Percentiles rank a stretch among this genome's conserved stretches.
phyloP scores from a whole-genome alignment of 2,888 invertebrate genomes.

The Pyrgus malvae region DNA sequence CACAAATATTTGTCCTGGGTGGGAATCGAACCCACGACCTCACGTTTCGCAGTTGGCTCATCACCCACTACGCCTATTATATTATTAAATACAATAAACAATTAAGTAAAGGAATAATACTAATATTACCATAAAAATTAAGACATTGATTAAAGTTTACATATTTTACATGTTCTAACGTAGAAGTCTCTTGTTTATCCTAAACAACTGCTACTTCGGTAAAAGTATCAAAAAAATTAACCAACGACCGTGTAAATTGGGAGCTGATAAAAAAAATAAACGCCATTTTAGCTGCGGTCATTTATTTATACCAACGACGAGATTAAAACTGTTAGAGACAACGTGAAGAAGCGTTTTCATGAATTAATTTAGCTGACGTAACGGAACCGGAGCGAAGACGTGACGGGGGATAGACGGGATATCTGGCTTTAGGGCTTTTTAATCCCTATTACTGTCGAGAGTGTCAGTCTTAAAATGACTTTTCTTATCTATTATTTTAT shows the following conservation, averaged over 20 bases:
- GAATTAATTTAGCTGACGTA: slow-evolving; percentile 36
- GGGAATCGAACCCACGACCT: too few relatives aligned
- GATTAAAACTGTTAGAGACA: slow-evolving; percentile 63
- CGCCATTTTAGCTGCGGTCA: slow-evolving; percentile 4
- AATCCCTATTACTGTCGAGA: background rate
- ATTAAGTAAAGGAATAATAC: too few relatives aligned
- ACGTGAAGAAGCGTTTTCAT: slow-evolving; percentile 41
- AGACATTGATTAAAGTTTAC: too few relatives aligned
- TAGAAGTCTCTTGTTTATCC: too few relatives aligned
- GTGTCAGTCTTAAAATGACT: background rate
- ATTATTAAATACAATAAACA: too few relatives aligned
- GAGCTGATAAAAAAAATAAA: slow-evolving; percentile 9
- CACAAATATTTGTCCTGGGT: too few relatives aligned
- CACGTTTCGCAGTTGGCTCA: too few relatives aligned
- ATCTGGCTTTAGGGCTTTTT: background rate
- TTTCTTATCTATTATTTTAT: too few relatives aligned
- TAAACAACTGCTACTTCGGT: too few relatives aligned
- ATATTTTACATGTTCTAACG: too few relatives aligned
- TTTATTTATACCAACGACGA: slow-evolving; percentile 58
- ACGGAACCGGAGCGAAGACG: slow-evolving; percentile 11
- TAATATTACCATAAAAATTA: too few relatives aligned
- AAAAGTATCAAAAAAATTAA: background rate
- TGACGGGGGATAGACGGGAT: slow-evolving; percentile 5
- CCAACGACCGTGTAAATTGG: slow-evolving; percentile 11
- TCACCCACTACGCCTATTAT: too few relatives aligned